These are phyloP conservation scores for Melieria picta DNA, from an alignment of 2,888 invertebrate species.

Conservation along the genomic window DNA sequence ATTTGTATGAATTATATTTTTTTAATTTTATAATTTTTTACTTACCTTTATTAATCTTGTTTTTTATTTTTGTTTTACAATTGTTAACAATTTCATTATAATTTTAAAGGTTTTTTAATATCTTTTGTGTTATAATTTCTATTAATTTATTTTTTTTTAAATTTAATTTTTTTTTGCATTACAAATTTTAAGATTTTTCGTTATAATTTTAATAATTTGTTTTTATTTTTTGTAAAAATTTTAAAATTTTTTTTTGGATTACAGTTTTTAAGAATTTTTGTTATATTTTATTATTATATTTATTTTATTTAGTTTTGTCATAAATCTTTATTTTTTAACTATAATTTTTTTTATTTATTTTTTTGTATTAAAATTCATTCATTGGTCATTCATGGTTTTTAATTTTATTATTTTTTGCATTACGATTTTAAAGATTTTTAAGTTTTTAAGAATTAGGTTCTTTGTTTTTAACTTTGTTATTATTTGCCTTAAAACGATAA, in stretches of 20 bases:
- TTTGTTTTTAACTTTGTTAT: constrained; percentile 1
- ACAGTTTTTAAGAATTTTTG: neutral
- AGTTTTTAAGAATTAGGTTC: neutral
- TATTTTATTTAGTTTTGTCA: neutral
- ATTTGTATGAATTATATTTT: too few species aligned
- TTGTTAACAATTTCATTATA: too few species aligned
- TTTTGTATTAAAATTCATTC: neutral
- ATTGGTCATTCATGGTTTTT: neutral
- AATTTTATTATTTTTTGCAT: constrained; percentile 1
- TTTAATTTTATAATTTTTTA: too few species aligned
- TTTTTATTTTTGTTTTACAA: too few species aligned
- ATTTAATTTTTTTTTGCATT: neutral
- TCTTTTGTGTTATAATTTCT: neutral
- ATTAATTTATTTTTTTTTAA: neutral
- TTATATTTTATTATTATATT: neutral
- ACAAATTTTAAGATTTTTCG: neutral
- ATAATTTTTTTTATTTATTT: neutral
- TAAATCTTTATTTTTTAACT: neutral
- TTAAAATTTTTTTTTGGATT: neutral
- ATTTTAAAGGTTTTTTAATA: neutral
- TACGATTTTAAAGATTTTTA: neutral
- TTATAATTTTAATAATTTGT: neutral
- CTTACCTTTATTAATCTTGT: too few species aligned
- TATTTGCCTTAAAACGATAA: neutral
- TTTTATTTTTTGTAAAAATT: neutral